Evolutionary conservation across 2,113 vertebrate species (phyloP).

Genomic region (Aleadryas rufinucha): DNA sequence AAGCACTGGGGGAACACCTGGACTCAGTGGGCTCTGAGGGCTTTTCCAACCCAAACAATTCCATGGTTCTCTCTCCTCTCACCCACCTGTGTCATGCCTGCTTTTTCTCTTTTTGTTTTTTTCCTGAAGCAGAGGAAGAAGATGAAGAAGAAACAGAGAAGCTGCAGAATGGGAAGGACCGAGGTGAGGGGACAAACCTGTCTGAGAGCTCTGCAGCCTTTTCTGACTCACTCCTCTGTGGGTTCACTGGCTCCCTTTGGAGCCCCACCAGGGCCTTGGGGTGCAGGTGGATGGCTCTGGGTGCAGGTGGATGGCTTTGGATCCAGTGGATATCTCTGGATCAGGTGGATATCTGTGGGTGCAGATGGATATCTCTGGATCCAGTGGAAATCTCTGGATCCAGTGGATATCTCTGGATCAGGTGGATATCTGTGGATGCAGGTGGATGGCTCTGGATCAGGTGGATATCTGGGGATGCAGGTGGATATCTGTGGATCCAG

Average conservation of each 20-base stretch:
- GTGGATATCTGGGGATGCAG: no score
- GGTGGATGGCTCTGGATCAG: no score
- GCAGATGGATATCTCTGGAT: no score
- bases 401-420: no score
- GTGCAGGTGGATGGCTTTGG: no score
- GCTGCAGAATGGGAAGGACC: constrained; percentile 88
- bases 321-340: no score
- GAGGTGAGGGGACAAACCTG: constrained; percentile 69
- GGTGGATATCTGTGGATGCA: no score
- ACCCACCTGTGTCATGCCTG: background rate
- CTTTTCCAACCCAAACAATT: background rate
- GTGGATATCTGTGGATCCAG: no score
- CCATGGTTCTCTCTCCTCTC: background rate
- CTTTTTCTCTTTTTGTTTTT: background rate
- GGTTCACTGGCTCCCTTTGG: background rate
- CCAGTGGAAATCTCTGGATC: no score
- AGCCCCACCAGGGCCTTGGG: background rate
- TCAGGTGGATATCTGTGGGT: no score
- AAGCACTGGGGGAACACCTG: background rate
- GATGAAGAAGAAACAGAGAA: constrained; percentile 83
- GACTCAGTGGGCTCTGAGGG: background rate
- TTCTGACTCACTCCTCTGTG: background rate
- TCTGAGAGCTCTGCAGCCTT: background rate
- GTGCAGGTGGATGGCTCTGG: background rate
- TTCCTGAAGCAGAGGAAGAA: constrained; percentile 82